Base-by-base conservation (phyloP, 2,888 invertebrate species). In the Micoletzkya japonica region DNA sequence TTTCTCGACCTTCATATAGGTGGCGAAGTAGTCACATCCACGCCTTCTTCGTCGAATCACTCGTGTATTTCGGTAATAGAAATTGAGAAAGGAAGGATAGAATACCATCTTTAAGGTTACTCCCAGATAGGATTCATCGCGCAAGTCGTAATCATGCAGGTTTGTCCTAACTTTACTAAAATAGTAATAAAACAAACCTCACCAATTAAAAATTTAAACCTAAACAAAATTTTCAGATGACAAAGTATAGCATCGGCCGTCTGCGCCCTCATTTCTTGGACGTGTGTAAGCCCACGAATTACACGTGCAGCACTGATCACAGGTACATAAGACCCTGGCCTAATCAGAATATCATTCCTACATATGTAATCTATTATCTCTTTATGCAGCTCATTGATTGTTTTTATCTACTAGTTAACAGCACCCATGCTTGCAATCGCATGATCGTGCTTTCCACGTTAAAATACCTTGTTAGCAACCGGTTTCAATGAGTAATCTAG, bases 261-360 rank as follows among this genome's bases (percentile, higher is more conserved):
- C 87, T 96, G 76, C 89, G 97, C 79, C 96, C 96, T 44, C 95
- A 97, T 88, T 97, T 96, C 88, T 90, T 94, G 84, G 90, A 89
- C 78, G 91, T 95, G 0, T 97, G 97, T 85, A 88, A 90, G 69
- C 95, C 95, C 7, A n/a, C 66, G 6, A 73, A 72, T 10, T 73
- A 72, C 70, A 76, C 72, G 10, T 79, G 79, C 69, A 61, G 67
- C 14, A 56, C n/a, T 20, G 57, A 10, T 14, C 28, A 68, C 44
- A 32, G 58, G 68, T 68, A 10, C n/a, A n/a, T n/a, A n/a, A n/a
- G n/a, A n/a, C n/a, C n/a, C n/a, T n/a, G n/a, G n/a, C n/a, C n/a
- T n/a, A n/a, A n/a, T n/a, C n/a, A n/a, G n/a, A n/a, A n/a, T n/a
- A n/a, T n/a, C n/a, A n/a, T n/a, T n/a, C n/a, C n/a, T n/a, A n/a